Evolutionary conservation across 2,888 invertebrate genomes (phyloP).

Genomic region (Chloroclysta siterata): DNA sequence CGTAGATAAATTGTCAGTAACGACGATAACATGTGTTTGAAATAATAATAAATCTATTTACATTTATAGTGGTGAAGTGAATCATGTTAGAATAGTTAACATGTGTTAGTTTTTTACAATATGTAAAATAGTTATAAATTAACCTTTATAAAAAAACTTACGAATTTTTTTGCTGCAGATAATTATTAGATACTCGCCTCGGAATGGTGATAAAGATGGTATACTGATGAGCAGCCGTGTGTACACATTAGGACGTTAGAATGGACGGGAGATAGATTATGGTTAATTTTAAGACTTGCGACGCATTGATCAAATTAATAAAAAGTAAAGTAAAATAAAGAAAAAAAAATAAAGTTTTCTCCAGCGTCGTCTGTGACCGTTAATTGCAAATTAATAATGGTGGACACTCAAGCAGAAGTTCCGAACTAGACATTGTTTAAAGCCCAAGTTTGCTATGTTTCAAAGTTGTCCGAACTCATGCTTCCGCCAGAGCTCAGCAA

Average conservation of each 20-base stretch:
- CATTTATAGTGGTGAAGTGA: constrained; percentile 39
- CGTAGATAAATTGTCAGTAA: constrained; percentile 49
- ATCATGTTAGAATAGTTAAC: constrained; percentile 41
- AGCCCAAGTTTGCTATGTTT: constrained; percentile 31
- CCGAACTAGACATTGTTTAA: constrained; percentile 26
- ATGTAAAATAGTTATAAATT: background rate
- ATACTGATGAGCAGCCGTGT: too few species aligned
- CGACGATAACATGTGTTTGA: constrained; percentile 45
- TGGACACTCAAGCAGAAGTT: constrained; percentile 28
- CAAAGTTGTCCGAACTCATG: constrained; percentile 25
- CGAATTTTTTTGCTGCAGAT: background rate
- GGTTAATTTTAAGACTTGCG: background rate
- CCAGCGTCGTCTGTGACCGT: background rate
- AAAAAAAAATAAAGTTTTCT: background rate
- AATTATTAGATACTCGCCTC: too few species aligned
- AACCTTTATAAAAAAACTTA: background rate
- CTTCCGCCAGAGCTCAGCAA: constrained; percentile 7
- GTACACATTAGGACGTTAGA: too few species aligned
- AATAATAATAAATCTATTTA: constrained; percentile 45
- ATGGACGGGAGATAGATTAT: too few species aligned
- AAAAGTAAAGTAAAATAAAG: too few species aligned
- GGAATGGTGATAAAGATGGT: too few species aligned
- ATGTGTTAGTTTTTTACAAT: constrained; percentile 37
- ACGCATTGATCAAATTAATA: background rate
- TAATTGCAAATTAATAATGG: constrained; percentile 30